These are phyloP conservation scores for Mesocentrotus franciscanus DNA, from an alignment of 53 echinoderm and acorn worm species.

Conservation along the genomic window DNA sequence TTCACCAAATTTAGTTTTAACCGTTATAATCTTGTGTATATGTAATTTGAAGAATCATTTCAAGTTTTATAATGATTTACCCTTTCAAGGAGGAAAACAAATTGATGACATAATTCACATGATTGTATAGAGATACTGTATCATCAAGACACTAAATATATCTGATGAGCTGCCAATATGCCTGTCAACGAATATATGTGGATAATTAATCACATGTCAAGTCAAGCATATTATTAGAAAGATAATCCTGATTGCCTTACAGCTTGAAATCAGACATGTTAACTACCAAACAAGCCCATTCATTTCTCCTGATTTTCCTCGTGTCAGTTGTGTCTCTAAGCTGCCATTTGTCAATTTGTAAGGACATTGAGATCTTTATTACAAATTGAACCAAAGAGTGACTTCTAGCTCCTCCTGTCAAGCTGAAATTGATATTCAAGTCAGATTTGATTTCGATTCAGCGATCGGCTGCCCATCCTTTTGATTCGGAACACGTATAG, in stretches of 20 bases:
- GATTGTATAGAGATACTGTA: no score
- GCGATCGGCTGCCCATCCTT: constrained; percentile 9
- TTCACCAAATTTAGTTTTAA: no score
- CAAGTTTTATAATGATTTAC: no score
- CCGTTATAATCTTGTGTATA: no score
- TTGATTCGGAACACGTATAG: constrained; percentile 41
- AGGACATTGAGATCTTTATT: constrained; percentile 18
- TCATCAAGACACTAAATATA: neutral
- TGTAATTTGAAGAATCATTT: no score
- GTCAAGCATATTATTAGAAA: neutral
- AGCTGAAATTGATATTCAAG: constrained; percentile 52
- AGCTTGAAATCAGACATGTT: neutral
- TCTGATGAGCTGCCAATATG: neutral
- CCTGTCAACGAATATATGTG: neutral
- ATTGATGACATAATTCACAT: no score
- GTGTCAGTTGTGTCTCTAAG: neutral
- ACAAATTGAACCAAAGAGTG: constrained; percentile 27
- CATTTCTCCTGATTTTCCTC: constrained; percentile 25
- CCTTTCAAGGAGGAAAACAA: no score
- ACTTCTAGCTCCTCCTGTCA: neutral
- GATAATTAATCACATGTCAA: neutral
- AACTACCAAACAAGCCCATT: neutral
- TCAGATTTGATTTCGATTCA: constrained; percentile 56
- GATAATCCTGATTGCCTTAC: neutral
- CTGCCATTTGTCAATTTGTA: constrained; percentile 1